Conservation (phyloP, 2,797 vertebrate species). For the Pterois miles region DNA sequence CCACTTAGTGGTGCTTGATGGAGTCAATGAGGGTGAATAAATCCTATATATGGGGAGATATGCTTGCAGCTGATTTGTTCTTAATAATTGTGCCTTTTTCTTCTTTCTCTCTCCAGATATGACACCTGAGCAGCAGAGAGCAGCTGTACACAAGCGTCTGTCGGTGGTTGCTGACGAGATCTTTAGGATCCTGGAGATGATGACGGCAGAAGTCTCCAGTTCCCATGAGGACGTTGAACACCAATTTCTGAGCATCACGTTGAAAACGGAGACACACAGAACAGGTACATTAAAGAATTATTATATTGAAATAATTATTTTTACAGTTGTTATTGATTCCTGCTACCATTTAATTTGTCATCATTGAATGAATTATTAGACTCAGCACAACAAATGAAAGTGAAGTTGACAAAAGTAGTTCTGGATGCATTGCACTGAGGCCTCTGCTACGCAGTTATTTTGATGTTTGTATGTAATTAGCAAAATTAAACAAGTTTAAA, state of each 20-base stretch:
- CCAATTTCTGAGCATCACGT: background rate
- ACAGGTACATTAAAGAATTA: too few species aligned
- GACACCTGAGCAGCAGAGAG: conserved; percentile 25
- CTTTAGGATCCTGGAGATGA: conserved; percentile 28
- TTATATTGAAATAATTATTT: background rate
- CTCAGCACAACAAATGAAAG: too few species aligned
- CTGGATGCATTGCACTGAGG: background rate
- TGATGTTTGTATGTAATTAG: too few species aligned
- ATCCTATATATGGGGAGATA: background rate
- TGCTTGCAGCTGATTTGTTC: background rate
- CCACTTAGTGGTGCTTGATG: too few species aligned
- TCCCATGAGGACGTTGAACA: background rate
- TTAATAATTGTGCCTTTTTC: too few species aligned
- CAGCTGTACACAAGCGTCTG: conserved; percentile 1
- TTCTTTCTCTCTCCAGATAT: conserved; percentile 6
- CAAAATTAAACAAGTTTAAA: too few species aligned
- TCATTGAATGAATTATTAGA: background rate
- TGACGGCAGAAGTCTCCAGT: background rate
- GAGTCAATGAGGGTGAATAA: too few species aligned
- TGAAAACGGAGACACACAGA: background rate
- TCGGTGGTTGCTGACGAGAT: conserved; percentile 34
- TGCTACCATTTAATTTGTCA: background rate
- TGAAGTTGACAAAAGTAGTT: background rate
- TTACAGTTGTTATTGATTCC: background rate
- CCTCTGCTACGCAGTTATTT: background rate